A percentile compares a stretch with the other conserved stretches of the same genome.
These are phyloP conservation scores for Nineta flava DNA, from an alignment of 2,888 invertebrate genomes.

Conservation along the genomic window DNA sequence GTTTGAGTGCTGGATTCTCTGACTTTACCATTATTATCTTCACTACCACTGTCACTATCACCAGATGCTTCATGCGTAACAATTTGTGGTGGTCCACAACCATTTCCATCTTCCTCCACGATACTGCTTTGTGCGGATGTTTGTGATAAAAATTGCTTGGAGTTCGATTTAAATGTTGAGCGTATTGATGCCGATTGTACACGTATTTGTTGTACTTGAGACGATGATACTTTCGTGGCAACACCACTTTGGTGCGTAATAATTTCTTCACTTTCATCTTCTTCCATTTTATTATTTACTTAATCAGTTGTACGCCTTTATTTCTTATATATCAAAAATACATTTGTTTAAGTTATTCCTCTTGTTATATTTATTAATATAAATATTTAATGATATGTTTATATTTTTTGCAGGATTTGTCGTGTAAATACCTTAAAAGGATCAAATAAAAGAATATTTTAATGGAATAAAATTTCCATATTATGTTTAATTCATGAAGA, in stretches of 20 bases:
- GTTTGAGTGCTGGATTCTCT: constrained; percentile 12
- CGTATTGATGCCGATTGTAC: constrained; percentile 8
- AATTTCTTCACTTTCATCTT: constrained; percentile 14
- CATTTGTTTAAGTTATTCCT: no score
- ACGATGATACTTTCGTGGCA: not conserved
- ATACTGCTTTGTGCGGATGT: constrained; percentile 12
- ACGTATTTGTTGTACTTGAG: constrained; percentile 11
- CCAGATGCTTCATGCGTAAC: constrained; percentile 35
- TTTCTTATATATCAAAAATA: no score
- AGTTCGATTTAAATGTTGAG: constrained; percentile 10
- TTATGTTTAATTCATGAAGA: no score
- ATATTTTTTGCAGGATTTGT: no score
- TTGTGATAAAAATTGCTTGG: constrained; percentile 7
- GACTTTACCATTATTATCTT: constrained; percentile 2
- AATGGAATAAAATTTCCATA: no score
- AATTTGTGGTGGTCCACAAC: constrained; percentile 22
- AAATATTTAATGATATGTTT: no score
- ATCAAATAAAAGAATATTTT: no score
- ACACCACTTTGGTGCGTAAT: not conserved
- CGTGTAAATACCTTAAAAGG: no score
- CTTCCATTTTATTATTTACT: constrained; percentile 13
- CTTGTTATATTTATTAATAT: no score
- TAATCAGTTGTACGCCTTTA: not conserved
- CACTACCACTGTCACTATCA: constrained; percentile 25
- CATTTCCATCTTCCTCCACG: constrained; percentile 13